Evolutionary conservation across 2,888 invertebrate genomes (phyloP).

Genomic region (Yponomeuta sedellus): DNA sequence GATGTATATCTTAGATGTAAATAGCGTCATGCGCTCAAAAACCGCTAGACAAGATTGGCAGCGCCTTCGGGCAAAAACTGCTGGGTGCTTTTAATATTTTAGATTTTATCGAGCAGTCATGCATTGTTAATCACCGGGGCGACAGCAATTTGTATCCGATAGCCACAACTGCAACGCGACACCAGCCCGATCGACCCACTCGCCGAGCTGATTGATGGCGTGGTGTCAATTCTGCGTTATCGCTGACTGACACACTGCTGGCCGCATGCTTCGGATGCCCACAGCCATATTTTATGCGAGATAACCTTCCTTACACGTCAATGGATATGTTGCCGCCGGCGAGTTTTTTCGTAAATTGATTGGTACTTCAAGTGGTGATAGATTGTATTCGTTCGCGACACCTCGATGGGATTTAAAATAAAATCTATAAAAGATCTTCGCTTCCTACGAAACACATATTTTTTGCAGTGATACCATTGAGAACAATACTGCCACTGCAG

Average conservation of each 20-base stretch:
- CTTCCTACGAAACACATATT: not conserved
- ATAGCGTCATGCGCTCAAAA: not conserved
- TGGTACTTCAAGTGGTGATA: not conserved
- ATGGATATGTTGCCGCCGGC: not conserved
- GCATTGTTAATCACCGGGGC: slow-evolving; percentile 53
- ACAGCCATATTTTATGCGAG: not conserved
- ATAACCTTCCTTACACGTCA: slow-evolving; percentile 1
- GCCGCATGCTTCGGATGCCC: slow-evolving; percentile 23
- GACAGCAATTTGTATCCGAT: slow-evolving; percentile 66
- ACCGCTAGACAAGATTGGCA: not conserved
- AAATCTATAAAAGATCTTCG: no score
- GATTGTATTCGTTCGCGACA: no score
- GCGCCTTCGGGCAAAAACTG: not conserved
- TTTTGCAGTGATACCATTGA: not conserved
- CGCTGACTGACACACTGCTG: slow-evolving; percentile 46
- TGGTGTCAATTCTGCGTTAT: slow-evolving; percentile 62
- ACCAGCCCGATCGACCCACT: slow-evolving; percentile 52
- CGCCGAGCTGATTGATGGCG: slow-evolving; percentile 60
- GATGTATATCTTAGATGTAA: not conserved
- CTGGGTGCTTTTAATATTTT: slow-evolving; percentile 2
- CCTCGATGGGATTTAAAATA: no score
- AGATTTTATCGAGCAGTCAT: slow-evolving; percentile 23
- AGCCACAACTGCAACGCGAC: slow-evolving; percentile 65
- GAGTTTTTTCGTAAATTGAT: not conserved
- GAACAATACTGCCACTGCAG: not conserved